Percentiles rank a stretch among this genome's conserved stretches.
Evolutionary conservation across 1,140 invertebrate species (phyloP).

Genomic region (Prorops nasuta): DNA sequence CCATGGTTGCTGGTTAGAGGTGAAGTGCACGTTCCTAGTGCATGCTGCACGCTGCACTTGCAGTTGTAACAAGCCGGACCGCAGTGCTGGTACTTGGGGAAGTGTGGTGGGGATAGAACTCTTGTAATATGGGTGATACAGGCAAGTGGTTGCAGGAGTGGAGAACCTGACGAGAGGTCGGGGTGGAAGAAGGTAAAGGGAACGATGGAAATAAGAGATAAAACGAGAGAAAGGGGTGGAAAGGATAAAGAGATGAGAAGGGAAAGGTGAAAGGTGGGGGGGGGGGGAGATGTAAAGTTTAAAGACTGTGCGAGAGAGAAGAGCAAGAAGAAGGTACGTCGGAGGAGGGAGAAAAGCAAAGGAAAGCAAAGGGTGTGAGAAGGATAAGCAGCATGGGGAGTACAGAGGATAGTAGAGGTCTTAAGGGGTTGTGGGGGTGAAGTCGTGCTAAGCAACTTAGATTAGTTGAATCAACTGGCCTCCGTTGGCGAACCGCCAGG

Average conservation of each 20-base stretch:
- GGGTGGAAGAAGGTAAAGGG: neutral
- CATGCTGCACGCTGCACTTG: no score
- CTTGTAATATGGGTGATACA: no score
- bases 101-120: no score
- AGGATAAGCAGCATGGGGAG: neutral
- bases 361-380: slow-evolving; percentile 4
- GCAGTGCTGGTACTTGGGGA: no score
- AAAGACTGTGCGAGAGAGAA: neutral
- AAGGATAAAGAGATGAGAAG: neutral
- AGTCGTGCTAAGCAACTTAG: slow-evolving; percentile 53
- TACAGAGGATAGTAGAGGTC: slow-evolving; percentile 8
- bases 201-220: neutral
- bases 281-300: slow-evolving; percentile 2
- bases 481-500: slow-evolving; percentile 48
- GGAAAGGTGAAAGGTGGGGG: neutral
- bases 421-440: slow-evolving; percentile 23
- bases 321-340: neutral
- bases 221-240: neutral
- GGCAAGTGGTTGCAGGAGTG: no score
- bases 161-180: no score
- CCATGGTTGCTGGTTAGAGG: no score
- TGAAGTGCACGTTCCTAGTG: no score
- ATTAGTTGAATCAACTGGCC: slow-evolving; percentile 54
- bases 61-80: no score
- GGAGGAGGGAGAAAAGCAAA: neutral